Conservation (phyloP, 1,140 invertebrate genomes). For the Thalassaphorura encarpata region DNA sequence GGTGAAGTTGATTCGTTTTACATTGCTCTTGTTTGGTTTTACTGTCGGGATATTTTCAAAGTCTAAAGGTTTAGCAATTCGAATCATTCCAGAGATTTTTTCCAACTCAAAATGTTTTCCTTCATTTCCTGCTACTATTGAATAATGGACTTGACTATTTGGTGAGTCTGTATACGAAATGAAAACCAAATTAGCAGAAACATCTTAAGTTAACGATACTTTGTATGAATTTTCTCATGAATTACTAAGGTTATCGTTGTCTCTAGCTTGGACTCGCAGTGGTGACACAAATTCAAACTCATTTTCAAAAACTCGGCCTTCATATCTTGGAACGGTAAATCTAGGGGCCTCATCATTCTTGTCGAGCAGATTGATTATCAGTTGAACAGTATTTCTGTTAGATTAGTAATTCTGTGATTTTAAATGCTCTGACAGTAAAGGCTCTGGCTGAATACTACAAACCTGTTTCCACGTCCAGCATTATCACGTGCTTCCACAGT, state of each 20-base stretch:
- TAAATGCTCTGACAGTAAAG: not conserved
- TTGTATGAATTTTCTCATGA: no score
- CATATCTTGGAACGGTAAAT: slow-evolving; percentile 71
- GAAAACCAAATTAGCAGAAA: no score
- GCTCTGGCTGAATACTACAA: not conserved
- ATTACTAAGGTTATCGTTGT: slow-evolving; percentile 72
- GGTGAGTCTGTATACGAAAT: slow-evolving; percentile 51
- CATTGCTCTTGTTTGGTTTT: slow-evolving; percentile 45
- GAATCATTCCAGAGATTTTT: slow-evolving; percentile 56
- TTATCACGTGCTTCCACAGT: slow-evolving; percentile 86
- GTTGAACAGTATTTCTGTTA: slow-evolving; percentile 8
- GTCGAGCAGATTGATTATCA: slow-evolving; percentile 13
- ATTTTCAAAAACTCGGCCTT: slow-evolving; percentile 72
- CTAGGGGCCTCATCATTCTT: slow-evolving; percentile 44
- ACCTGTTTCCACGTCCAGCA: slow-evolving; percentile 68
- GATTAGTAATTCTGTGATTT: not conserved
- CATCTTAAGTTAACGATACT: not conserved
- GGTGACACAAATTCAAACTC: slow-evolving; percentile 63
- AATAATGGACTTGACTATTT: slow-evolving; percentile 74
- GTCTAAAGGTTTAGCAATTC: slow-evolving; percentile 57
- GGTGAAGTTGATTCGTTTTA: slow-evolving; percentile 60
- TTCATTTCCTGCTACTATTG: slow-evolving; percentile 60
- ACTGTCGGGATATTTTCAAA: slow-evolving; percentile 53
- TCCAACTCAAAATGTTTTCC: slow-evolving; percentile 72
- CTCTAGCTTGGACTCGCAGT: slow-evolving; percentile 65